Evolutionary conservation across 2,888 invertebrate species (phyloP), one percentile per base, ranked within the genome.

Genomic region (Drosophila anomalata): DNA sequence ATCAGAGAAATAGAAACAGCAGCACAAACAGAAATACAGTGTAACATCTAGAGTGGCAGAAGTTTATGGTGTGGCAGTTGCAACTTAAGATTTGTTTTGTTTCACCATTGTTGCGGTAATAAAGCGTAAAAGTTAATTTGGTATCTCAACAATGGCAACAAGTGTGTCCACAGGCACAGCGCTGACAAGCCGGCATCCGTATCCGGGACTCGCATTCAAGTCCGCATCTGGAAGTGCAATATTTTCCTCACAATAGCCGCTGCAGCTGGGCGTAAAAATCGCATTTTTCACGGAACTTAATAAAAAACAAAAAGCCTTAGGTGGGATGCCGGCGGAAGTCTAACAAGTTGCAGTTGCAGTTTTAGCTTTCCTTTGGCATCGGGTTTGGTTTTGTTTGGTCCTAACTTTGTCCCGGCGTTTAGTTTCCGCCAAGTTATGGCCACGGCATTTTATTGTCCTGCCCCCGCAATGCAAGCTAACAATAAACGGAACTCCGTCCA

Each of bases 121-220:
- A 83, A 86, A 86, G 86, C 80, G 76, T 78, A 74, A 83, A 83
- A 86, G 78, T 83, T 82, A 82, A 86, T 83, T 83, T 78, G 66
- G 71, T 68, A 69, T 72, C 73, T 55, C 76, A 59, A 62, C 56
- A 71, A 56, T 58, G 63, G 58, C 73, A 76, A 60, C 61, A 77
- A 73, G 60, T 63, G 66, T 62, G 75, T 52, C 59, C 62, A 59
- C 53, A 31, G 53, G 56, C 59, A 59, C 53, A 46, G 53, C 54
- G 63, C 63, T 71, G 77, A 75, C 76, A 78, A 76, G 57, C 57
- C 44, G 22, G 22, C 44, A 20, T 22, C 44, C 22, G 44, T 20
- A 44, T 22, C 22, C 44, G 44, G 36, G 36, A 2, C 36, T 14
- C 14, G 6, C 14, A 14, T n/a, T 20, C 44, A 20, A 5, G 20